Evolutionary conservation across 2,113 vertebrate species (phyloP), one percentile per base, ranked within the genome.

Genomic region (Hiodon alosoides): DNA sequence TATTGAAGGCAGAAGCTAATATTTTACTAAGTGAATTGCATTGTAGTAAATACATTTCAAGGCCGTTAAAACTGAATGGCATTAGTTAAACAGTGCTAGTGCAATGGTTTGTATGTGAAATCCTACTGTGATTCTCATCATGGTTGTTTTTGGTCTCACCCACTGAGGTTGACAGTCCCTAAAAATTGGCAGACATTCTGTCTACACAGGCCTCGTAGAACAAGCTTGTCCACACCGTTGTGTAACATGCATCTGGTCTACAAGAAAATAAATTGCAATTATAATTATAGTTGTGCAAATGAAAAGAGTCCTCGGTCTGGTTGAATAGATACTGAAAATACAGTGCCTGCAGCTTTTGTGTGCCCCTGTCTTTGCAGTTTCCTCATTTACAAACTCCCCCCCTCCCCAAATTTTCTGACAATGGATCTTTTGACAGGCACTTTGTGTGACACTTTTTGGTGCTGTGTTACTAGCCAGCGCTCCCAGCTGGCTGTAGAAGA

Each of bases 361-460:
- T 55, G 50, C 31, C 17, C 10, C 17, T 52, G 58, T 53, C 67
- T 52, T 54, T 62, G 51, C 59, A 53, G 31, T 76, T 76, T 68
- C 16, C 50, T 76, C 67, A 71, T 76, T 70, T 71, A 60, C 60
- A 53, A 46, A 16, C n/a, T 48, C n/a, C 31, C 59, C 58, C n/a
- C 10, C 4, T 52, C 13, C 31, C 59, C 58, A 55, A 69, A 76
- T 70, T 64, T 70, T 62, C 67, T 53, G 52, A 76, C 75, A 76
- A 76, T 71, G 67, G 67, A 52, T 54, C 75, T 76, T 76, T 71
- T 76, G 75, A 71, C 48, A 17, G 17, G 48, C 48, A 76, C 48
- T n/a, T 54, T 58, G 17, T 47, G 51, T 50, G 52, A 10, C 47
- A 60, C n/a, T 60, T 68, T 53, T 64, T 53, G 48, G 57, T 14